Conservation (phyloP, 2,113 vertebrate species). For the Piaya cayana region DNA sequence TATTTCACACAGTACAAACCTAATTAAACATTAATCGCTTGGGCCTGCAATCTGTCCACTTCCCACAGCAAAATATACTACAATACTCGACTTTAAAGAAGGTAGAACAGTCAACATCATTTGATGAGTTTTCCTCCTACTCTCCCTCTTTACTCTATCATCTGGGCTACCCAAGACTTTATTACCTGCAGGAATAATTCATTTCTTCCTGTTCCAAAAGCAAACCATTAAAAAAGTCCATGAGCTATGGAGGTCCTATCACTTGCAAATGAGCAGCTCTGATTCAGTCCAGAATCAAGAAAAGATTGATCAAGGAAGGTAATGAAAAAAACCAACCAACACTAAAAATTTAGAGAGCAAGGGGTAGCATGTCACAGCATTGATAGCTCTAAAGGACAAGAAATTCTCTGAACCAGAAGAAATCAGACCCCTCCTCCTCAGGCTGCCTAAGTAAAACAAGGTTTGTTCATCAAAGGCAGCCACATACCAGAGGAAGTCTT, state of each 20-base stretch:
- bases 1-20: not conserved
- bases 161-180: not conserved
- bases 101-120: not conserved
- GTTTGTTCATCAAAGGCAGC: not conserved
- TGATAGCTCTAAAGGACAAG: not conserved
- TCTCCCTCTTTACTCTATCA: not conserved
- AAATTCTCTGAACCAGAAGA: not conserved
- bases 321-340: not conserved
- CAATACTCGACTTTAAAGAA: not conserved
- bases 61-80: not conserved
- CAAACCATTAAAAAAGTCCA: not conserved
- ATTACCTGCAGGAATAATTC: not conserved
- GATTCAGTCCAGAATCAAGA: not conserved
- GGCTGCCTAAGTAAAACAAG: not conserved
- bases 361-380: not conserved
- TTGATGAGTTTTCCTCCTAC: not conserved
- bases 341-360: not conserved
- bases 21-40: conserved; percentile 5
- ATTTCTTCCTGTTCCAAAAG: not conserved
- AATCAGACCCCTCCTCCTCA: not conserved
- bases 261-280: not conserved
- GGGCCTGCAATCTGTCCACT: not conserved
- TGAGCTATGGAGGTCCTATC: not conserved
- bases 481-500: not conserved
- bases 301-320: not conserved